Conservation (phyloP, 2,797 vertebrate genomes). For the Argentina silus region DNA sequence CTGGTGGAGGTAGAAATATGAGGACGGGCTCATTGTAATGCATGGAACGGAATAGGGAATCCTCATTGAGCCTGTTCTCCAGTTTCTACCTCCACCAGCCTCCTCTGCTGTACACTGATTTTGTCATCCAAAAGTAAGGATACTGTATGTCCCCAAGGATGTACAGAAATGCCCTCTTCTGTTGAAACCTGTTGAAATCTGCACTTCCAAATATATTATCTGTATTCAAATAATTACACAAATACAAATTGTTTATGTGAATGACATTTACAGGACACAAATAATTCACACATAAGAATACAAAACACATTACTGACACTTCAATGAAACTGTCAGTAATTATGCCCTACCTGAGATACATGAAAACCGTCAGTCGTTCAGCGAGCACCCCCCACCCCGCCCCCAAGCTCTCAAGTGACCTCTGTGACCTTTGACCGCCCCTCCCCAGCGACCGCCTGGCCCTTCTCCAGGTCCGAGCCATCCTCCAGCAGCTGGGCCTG, state of each 20-base stretch:
- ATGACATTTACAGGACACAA: not conserved
- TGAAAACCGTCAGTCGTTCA: conserved; percentile 43
- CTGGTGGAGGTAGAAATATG: too few relatives aligned
- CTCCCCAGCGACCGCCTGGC: conserved; percentile 89
- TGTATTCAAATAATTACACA: not conserved
- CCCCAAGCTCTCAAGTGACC: conserved; percentile 3
- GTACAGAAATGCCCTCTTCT: not conserved
- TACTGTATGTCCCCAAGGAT: not conserved
- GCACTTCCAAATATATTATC: not conserved
- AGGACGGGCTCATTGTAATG: too few relatives aligned
- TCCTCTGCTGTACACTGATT: too few relatives aligned
- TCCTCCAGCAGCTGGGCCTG: conserved; percentile 95
- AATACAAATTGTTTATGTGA: not conserved
- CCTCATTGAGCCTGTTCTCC: too few relatives aligned
- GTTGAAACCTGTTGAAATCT: not conserved
- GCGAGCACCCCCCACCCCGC: too few relatives aligned
- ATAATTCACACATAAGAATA: conserved; percentile 1
- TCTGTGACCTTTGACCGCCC: conserved; percentile 56
- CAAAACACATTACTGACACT: not conserved
- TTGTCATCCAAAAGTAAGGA: not conserved
- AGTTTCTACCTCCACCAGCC: too few relatives aligned
- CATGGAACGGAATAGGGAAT: too few relatives aligned
- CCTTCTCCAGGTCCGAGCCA: conserved; percentile 93
- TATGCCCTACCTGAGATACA: not conserved
- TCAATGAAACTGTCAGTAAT: not conserved